A percentile compares a stretch with the other conserved stretches of the same genome.
Conservation (phyloP, 2,113 vertebrate species). For the Rhinolophus sinicus region DNA sequence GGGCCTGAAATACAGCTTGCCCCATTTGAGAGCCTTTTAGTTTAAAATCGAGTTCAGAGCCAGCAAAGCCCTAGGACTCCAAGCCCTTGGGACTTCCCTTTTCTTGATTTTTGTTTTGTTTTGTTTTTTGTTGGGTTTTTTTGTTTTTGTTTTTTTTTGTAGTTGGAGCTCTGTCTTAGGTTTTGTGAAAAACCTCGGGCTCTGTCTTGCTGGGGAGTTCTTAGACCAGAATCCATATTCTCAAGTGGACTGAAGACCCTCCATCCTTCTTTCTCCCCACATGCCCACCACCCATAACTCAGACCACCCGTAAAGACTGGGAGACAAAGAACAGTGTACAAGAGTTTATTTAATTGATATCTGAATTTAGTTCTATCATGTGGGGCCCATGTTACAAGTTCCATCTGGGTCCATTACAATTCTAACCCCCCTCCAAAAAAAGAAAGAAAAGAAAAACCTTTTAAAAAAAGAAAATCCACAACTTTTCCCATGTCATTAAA, state of each 20-base stretch:
- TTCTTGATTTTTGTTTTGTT: background rate
- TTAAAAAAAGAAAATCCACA: conserved; percentile 92
- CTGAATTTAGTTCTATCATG: conserved; percentile 94
- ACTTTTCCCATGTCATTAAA: conserved; percentile 97
- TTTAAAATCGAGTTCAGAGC: background rate
- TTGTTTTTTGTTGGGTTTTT: too few relatives aligned
- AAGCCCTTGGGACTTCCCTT: background rate
- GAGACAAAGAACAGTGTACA: conserved; percentile 85
- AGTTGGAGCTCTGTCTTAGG: background rate
- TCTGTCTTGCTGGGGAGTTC: background rate
- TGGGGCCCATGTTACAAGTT: conserved; percentile 95
- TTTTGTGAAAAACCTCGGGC: background rate
- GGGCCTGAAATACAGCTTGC: background rate
- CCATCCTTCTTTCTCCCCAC: background rate
- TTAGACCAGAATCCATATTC: background rate
- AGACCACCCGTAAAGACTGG: conserved; percentile 37
- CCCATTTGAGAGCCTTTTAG: background rate
- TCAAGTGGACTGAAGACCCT: background rate
- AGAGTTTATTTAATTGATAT: conserved; percentile 95
- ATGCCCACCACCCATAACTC: background rate
- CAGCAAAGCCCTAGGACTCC: background rate
- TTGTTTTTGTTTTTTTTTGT: too few relatives aligned
- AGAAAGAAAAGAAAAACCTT: conserved; percentile 63
- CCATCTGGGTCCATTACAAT: conserved; percentile 90
- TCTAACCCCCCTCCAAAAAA: conserved; percentile 83